Evolutionary conservation across 2,888 invertebrate species (phyloP).

Genomic region (Rhagonycha lutea): DNA sequence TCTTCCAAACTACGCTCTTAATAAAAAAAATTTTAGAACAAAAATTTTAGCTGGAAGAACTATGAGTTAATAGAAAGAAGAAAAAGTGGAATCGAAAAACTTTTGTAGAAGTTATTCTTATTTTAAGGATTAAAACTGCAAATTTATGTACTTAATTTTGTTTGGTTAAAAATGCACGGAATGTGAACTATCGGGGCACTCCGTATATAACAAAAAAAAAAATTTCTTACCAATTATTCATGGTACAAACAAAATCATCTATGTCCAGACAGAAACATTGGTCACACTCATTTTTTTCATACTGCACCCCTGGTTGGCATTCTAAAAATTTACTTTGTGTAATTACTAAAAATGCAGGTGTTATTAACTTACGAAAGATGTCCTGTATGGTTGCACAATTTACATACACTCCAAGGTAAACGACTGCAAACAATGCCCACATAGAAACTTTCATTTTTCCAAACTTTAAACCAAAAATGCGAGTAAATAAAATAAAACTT

Average conservation of each 20-base stretch:
- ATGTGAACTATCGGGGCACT: too few relatives aligned
- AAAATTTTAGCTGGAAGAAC: too few relatives aligned
- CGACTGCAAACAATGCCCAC: background rate
- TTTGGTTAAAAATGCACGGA: too few relatives aligned
- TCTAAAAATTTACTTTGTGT: background rate
- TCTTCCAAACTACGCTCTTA: too few relatives aligned
- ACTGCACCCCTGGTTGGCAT: background rate
- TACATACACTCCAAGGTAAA: background rate
- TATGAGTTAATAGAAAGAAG: too few relatives aligned
- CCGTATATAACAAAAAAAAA: background rate
- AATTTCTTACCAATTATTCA: background rate
- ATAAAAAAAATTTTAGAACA: too few relatives aligned
- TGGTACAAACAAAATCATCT: slow-evolving; percentile 4
- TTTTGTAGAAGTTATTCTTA: too few relatives aligned
- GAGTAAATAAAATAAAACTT: background rate
- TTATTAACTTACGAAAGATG: background rate
- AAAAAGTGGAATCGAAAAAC: too few relatives aligned
- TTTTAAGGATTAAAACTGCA: too few relatives aligned
- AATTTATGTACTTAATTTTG: too few relatives aligned
- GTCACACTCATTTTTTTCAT: slow-evolving; percentile 9
- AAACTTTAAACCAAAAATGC: background rate
- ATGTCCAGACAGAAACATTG: background rate
- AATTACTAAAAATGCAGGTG: background rate
- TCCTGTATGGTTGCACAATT: background rate
- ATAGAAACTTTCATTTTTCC: background rate